Evolutionary conservation across 2,888 invertebrate species (phyloP).

Genomic region (Anarsia innoxiella): DNA sequence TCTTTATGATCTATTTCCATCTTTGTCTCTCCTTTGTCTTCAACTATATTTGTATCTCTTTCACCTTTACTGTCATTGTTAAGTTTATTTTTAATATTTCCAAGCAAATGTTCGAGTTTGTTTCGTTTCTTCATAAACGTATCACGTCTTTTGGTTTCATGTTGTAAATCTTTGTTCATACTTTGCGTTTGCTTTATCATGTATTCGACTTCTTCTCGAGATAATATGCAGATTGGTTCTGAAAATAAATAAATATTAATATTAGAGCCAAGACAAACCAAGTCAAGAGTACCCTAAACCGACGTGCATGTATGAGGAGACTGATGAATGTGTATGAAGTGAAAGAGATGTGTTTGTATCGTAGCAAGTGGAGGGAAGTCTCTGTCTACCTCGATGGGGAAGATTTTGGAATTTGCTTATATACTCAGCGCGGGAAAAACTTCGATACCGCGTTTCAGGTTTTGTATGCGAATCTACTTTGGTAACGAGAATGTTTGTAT

Average conservation of each 20-base stretch:
- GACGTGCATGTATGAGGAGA: too few relatives aligned
- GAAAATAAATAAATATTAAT: slow-evolving; percentile 20
- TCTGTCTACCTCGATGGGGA: too few relatives aligned
- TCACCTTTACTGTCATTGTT: background rate
- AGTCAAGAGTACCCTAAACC: background rate
- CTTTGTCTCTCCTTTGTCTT: background rate
- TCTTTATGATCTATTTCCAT: background rate
- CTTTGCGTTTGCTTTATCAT: background rate
- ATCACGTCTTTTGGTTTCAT: slow-evolving; percentile 19
- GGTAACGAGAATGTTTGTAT: too few relatives aligned
- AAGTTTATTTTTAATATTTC: slow-evolving; percentile 11
- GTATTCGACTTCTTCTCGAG: slow-evolving; percentile 2
- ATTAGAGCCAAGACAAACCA: background rate
- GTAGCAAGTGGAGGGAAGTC: too few relatives aligned
- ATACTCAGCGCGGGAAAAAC: background rate
- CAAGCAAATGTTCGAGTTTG: slow-evolving; percentile 41
- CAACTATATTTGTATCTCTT: background rate
- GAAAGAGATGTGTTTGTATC: too few relatives aligned
- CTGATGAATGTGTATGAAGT: too few relatives aligned
- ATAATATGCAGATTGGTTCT: slow-evolving; percentile 30
- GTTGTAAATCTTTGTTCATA: slow-evolving; percentile 1
- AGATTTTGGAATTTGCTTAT: too few relatives aligned
- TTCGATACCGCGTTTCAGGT: background rate
- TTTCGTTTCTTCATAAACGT: slow-evolving; percentile 39
- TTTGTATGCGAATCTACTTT: too few relatives aligned